Evolutionary conservation across 1,140 invertebrate species (phyloP), one percentile per base, ranked within the genome.

Genomic region (Ericerus pela): DNA sequence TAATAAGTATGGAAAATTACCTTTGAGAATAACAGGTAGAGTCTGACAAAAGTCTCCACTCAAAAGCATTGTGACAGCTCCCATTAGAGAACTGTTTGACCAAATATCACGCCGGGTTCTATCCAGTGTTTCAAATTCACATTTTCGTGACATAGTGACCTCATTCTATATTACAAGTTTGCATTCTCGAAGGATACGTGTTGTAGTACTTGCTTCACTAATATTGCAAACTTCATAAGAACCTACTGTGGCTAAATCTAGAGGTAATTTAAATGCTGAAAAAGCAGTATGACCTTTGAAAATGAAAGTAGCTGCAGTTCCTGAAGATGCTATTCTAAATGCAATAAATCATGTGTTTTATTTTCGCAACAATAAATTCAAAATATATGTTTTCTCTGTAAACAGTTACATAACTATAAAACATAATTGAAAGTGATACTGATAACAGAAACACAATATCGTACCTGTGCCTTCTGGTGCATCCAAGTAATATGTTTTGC

Each of bases 241-340:
- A 33, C 30, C 63, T 54, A 22, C 36, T 14, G 2, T 37, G 30
- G 61, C 52, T 11, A 73, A 26, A 47, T 63, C 62, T 22, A 68
- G 58, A 52, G 70, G 66, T 20, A 74, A 58, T 63, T 74, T 75
- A 22, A 78, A 70, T 52, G 66, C 64, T 6, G 67, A 74, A 68
- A 76, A 72, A 47, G 69, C 69, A 31, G 73, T 79, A 64, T 68
- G 58, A 16, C 76, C 59, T n/a, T 68, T 67, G 55, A 65, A 54
- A 27, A 75, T 62, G 1, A 74, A 60, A 36, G 68, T 72, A 28
- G 70, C 66, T 18, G 67, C 70, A 33, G 75, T 71, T n/a, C 70
- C 68, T n/a, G 68, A 69, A 14, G 64, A 72, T 27, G 72, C 71
- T 12, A 70, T 57, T 18, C 66, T 65, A 27, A 72, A 26, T 37